Percentiles rank a stretch among this genome's conserved stretches.
phyloP scores from a whole-genome alignment of 1,140 invertebrate species.

The Ceratosolen solmsi region DNA sequence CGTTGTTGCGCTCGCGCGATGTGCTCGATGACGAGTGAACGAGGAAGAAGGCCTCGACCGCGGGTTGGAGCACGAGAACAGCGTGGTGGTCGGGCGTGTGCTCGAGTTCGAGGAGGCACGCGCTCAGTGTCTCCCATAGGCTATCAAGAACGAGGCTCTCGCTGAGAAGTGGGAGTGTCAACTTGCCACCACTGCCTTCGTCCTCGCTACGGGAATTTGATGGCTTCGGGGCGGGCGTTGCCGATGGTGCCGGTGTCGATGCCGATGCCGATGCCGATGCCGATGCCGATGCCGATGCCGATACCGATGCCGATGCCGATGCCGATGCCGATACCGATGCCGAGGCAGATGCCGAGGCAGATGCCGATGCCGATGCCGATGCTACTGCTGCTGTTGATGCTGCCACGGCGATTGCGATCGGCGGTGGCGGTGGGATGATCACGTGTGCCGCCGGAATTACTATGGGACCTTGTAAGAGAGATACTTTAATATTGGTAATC shows the following conservation, averaged over 20 bases:
- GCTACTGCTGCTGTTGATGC: neutral
- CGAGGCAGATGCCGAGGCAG: neutral
- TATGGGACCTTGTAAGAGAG: neutral
- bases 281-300: neutral
- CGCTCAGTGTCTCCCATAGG: conserved; percentile 88
- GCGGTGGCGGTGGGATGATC: neutral
- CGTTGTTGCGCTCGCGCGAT: conserved; percentile 65
- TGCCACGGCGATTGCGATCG: neutral
- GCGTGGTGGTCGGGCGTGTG: conserved; percentile 94
- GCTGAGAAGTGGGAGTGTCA: conserved; percentile 79
- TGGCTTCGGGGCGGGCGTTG: conserved; percentile 16
- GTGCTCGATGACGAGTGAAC: conserved; percentile 83
- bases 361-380: neutral
- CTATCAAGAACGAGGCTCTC: conserved; percentile 82
- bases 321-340: too few relatives aligned
- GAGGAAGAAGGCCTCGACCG: conserved; percentile 93
- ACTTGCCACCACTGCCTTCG: conserved; percentile 60
- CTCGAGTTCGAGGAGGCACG: conserved; percentile 87
- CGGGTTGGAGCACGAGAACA: conserved; percentile 90
- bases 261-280: too few relatives aligned
- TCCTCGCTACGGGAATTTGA: conserved; percentile 49
- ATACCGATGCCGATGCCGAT: neutral
- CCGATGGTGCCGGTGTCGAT: neutral
- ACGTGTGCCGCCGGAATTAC: neutral
- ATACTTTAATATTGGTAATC: too few relatives aligned